These are phyloP conservation scores for Bombyx mori DNA, from an alignment of 1,140 invertebrate species.

Conservation along the genomic window DNA sequence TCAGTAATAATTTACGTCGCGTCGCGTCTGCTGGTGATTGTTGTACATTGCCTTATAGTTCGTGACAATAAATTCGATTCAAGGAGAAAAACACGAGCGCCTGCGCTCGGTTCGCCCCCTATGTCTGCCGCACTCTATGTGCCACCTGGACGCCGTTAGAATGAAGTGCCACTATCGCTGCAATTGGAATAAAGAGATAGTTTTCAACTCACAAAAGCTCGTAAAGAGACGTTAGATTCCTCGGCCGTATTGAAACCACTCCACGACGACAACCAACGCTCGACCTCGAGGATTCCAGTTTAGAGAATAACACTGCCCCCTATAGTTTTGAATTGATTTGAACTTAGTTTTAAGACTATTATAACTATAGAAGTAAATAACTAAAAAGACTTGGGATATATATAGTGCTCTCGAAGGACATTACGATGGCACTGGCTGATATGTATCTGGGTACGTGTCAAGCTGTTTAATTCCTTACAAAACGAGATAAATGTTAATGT, in stretches of 20 bases:
- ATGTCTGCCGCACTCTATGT: constrained; percentile 65
- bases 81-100: constrained; percentile 49
- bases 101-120: constrained; percentile 56
- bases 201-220: constrained; percentile 90
- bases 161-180: constrained; percentile 85
- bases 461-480: constrained; percentile 22
- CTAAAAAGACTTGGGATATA: constrained; percentile 26
- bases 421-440: constrained; percentile 54
- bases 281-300: constrained; percentile 48
- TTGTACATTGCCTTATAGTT: constrained; percentile 21
- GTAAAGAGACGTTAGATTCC: constrained; percentile 83
- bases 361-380: constrained; percentile 22
- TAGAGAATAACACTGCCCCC: constrained; percentile 48
- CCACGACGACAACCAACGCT: constrained; percentile 54
- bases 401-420: constrained; percentile 27
- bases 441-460: constrained; percentile 58
- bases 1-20: constrained; percentile 46
- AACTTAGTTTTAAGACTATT: no score
- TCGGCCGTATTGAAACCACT: constrained; percentile 21
- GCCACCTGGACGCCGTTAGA: constrained; percentile 63
- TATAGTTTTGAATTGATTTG: no score
- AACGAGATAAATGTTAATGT: background rate
- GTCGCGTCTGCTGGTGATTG: constrained; percentile 48
- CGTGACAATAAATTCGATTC: constrained; percentile 67
- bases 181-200: constrained; percentile 91